Percentiles rank a stretch among this genome's conserved stretches.
phyloP scores from a whole-genome alignment of 2,113 vertebrate species.

The Agapornis roseicollis region DNA sequence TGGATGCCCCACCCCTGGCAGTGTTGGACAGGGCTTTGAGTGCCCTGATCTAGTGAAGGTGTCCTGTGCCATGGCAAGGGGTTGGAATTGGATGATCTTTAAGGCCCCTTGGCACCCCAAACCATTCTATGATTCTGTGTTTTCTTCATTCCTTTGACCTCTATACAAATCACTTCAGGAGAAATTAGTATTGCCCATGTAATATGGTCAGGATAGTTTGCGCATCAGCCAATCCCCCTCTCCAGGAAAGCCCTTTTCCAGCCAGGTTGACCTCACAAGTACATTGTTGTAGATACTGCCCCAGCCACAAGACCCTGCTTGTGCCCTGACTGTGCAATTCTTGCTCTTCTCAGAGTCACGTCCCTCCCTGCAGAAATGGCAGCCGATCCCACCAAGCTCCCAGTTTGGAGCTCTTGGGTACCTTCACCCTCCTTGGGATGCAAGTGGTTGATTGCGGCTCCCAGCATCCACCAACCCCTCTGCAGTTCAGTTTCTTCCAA shows the following conservation, averaged over 20 bases:
- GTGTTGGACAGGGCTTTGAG: background rate
- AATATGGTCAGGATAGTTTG: background rate
- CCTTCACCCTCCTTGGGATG: background rate
- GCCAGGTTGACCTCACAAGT: background rate
- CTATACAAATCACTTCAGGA: background rate
- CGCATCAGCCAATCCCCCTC: background rate
- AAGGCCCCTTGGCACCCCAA: background rate
- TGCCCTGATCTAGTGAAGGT: background rate
- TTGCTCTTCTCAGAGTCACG: background rate
- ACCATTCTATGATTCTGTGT: background rate
- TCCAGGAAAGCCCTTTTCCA: background rate
- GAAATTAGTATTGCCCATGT: background rate
- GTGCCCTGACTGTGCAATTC: fast-evolving
- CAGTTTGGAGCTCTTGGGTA: background rate
- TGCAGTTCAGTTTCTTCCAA: background rate
- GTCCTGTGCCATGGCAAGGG: no score
- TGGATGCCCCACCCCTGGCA: background rate
- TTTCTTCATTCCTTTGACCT: background rate
- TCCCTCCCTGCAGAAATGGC: background rate
- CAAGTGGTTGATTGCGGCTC: background rate
- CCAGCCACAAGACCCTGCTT: background rate
- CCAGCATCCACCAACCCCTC: background rate
- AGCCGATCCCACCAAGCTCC: background rate
- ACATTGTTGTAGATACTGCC: background rate
- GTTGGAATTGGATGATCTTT: background rate